Evolutionary conservation across 1,140 invertebrate genomes (phyloP).

Genomic region (Drosophila orena): DNA sequence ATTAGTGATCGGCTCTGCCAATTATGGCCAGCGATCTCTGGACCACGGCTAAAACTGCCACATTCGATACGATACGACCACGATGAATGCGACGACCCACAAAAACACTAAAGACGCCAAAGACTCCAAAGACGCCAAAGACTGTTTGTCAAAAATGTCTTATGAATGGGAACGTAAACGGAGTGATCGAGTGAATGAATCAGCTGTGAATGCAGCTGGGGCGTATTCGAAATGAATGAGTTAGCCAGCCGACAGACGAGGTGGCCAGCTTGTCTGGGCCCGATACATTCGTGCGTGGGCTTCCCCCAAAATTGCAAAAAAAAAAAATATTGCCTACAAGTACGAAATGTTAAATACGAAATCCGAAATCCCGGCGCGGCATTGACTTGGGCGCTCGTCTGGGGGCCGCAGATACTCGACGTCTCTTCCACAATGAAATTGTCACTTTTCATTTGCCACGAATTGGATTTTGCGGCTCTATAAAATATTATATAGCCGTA

Average conservation of each 20-base stretch:
- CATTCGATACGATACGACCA: constrained; percentile 26
- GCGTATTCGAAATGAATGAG: constrained; percentile 61
- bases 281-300: constrained; percentile 45
- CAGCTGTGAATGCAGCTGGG: constrained; percentile 62
- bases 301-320: constrained; percentile 41
- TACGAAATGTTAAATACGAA: constrained; percentile 64
- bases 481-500: constrained; percentile 1
- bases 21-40: constrained; percentile 58
- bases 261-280: constrained; percentile 64
- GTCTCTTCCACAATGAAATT: constrained; percentile 75
- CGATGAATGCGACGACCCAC: constrained; percentile 52
- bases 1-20: constrained; percentile 53
- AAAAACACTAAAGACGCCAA: constrained; percentile 20
- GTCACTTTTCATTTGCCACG: constrained; percentile 65
- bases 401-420: constrained; percentile 24
- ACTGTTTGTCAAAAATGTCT: constrained; percentile 73
- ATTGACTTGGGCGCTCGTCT: constrained; percentile 41
- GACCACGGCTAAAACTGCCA: constrained; percentile 22
- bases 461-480: constrained; percentile 18
- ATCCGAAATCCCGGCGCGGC: constrained; percentile 20
- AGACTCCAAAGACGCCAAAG: neutral
- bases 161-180: constrained; percentile 55
- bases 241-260: constrained; percentile 47
- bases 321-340: constrained; percentile 56
- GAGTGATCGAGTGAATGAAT: constrained; percentile 64